Percentiles rank a stretch among this genome's conserved stretches.
Evolutionary conservation across 2,888 invertebrate species (phyloP).

Genomic region (Ophonus ardosiacus): DNA sequence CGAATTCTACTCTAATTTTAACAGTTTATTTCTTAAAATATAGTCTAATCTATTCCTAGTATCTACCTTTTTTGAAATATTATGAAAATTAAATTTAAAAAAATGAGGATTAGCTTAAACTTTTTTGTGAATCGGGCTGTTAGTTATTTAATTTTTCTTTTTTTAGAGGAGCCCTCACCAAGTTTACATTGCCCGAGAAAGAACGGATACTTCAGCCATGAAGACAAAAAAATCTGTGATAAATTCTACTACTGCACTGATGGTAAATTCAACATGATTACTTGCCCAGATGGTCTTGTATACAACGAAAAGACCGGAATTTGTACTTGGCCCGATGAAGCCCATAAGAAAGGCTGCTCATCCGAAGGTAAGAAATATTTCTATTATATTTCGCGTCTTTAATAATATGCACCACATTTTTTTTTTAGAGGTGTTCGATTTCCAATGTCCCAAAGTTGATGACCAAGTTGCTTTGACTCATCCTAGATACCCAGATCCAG

Average conservation of each 20-base stretch:
- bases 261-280: conserved; percentile 93
- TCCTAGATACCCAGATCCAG: conserved; percentile 91
- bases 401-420: background rate
- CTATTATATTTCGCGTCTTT: no score
- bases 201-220: conserved; percentile 93
- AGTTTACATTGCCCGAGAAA: conserved; percentile 86
- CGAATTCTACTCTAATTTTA: no score
- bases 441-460: conserved; percentile 88
- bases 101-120: no score
- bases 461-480: conserved; percentile 86
- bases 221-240: conserved; percentile 86
- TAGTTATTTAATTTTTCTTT: background rate
- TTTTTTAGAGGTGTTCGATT: conserved; percentile 86
- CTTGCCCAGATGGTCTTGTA: conserved; percentile 90
- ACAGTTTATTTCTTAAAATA: no score
- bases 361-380: conserved; percentile 80
- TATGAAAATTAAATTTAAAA: no score
- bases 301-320: conserved; percentile 93
- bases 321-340: conserved; percentile 95
- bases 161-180: conserved; percentile 85
- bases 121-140: no score
- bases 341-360: conserved; percentile 90
- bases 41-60: no score
- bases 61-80: no score
- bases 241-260: conserved; percentile 94